These are phyloP conservation scores for Triops longicaudatus DNA, from an alignment of 1,140 invertebrate genomes.

Conservation along the genomic window DNA sequence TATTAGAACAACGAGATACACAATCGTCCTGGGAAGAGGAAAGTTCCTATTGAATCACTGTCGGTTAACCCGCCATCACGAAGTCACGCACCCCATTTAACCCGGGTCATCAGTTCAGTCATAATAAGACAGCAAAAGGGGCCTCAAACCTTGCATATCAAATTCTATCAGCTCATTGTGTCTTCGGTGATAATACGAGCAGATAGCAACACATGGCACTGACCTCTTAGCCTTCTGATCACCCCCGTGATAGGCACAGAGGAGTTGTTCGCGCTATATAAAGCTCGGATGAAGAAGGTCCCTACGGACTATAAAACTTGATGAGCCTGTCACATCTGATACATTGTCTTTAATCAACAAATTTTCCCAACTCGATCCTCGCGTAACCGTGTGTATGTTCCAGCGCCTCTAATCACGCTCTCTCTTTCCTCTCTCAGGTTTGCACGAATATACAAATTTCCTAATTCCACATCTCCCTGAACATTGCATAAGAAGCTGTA, in stretches of 20 bases:
- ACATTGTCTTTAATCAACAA: constrained; percentile 12
- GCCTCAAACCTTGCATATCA: background rate
- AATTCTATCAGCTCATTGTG: constrained; percentile 11
- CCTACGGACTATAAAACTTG: constrained; percentile 7
- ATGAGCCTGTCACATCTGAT: constrained; percentile 15
- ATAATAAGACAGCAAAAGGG: background rate
- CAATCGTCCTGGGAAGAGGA: background rate
- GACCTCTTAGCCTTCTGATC: constrained; percentile 4
- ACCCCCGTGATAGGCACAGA: background rate
- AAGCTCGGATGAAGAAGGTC: background rate
- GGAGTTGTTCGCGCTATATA: background rate
- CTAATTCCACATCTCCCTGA: background rate
- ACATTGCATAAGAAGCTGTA: background rate
- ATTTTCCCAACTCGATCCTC: background rate
- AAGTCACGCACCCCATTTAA: constrained; percentile 11
- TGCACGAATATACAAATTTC: no score
- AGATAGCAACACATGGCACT: background rate
- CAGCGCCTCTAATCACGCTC: background rate
- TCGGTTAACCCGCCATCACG: background rate
- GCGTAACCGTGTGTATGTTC: background rate
- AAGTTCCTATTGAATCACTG: background rate
- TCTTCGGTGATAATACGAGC: background rate
- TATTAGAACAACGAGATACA: no score
- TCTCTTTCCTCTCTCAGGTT: no score
- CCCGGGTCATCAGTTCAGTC: background rate